Percentiles rank a stretch among this genome's conserved stretches.
Conservation (phyloP, 1,140 invertebrate genomes). For the Hirudo medicinalis region DNA sequence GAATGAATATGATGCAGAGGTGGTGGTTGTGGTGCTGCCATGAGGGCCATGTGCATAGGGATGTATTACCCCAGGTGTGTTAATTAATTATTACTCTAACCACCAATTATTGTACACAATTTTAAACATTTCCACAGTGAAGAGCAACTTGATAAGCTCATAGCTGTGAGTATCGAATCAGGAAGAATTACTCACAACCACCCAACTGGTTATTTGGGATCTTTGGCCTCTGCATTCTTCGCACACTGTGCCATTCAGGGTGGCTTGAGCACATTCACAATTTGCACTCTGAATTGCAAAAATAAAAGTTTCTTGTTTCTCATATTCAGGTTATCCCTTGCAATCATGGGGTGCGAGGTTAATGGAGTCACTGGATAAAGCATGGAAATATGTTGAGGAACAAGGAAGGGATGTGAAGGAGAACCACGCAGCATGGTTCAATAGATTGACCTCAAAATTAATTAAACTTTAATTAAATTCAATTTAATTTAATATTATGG, state of each 20-base stretch:
- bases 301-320: not conserved
- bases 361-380: constrained; percentile 28
- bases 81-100: not conserved
- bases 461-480: too few species aligned
- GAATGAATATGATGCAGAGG: constrained; percentile 24
- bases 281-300: not conserved
- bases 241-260: constrained; percentile 35
- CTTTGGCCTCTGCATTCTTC: constrained; percentile 35
- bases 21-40: constrained; percentile 38
- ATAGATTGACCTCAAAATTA: not conserved
- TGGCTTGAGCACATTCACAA: not conserved
- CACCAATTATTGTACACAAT: not conserved
- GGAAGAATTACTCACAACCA: constrained; percentile 40
- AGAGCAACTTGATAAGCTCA: constrained; percentile 31
- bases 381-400: constrained; percentile 28
- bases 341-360: constrained; percentile 32
- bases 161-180: constrained; percentile 34
- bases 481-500: too few species aligned
- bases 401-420: constrained; percentile 29
- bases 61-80: constrained; percentile 31
- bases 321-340: not conserved
- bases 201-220: constrained; percentile 37
- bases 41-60: constrained; percentile 41
- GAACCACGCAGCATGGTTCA: constrained; percentile 31
- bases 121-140: constrained; percentile 20